Evolutionary conservation across 2,797 vertebrate species (phyloP).

Genomic region (Cephalopachus bancanus): DNA sequence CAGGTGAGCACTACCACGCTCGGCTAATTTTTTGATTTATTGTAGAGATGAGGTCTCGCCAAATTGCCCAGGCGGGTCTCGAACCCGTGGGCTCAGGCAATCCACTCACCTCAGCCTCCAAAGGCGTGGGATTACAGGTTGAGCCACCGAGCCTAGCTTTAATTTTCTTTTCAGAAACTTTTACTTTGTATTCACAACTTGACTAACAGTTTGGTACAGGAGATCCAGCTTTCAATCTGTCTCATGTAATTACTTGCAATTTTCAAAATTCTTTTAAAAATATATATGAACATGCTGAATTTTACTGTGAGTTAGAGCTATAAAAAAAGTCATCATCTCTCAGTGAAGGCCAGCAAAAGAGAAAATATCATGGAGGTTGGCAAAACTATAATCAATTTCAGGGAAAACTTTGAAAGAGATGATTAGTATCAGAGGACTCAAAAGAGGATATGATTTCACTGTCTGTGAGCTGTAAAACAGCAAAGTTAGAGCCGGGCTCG

Average conservation of each 20-base stretch:
- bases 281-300: not conserved
- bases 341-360: not conserved
- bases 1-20: too few species aligned
- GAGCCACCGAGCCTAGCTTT: too few species aligned
- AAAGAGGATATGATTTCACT: not conserved
- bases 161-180: not conserved
- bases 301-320: not conserved
- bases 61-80: too few species aligned
- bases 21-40: too few species aligned
- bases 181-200: not conserved
- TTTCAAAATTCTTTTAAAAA: not conserved
- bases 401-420: not conserved
- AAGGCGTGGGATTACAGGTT: too few species aligned
- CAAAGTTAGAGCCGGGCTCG: too few species aligned
- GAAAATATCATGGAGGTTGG: not conserved
- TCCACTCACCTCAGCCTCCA: too few species aligned
- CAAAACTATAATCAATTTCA: not conserved
- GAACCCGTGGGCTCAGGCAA: too few species aligned
- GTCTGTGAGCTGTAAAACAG: not conserved
- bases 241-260: not conserved
- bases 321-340: not conserved
- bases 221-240: not conserved
- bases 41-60: too few species aligned
- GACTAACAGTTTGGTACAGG: too few species aligned
- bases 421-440: not conserved